Conservation (phyloP, 2,113 vertebrate genomes). For the Misgurnus anguillicaudatus region DNA sequence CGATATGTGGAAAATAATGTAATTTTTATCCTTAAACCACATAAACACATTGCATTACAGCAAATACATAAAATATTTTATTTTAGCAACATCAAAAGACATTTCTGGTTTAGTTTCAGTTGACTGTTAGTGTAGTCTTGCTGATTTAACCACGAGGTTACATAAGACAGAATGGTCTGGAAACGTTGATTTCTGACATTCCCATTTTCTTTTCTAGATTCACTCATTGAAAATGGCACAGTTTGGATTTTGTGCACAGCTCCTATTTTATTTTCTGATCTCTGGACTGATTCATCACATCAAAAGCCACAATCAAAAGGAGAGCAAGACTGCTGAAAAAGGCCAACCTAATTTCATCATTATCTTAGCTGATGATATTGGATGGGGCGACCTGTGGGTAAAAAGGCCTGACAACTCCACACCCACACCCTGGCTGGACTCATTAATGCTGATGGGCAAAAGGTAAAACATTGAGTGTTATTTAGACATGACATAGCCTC, state of each 20-base stretch:
- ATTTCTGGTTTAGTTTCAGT: too few species aligned
- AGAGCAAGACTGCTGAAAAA: not conserved
- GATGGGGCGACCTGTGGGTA: slow-evolving; percentile 92
- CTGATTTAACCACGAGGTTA: too few species aligned
- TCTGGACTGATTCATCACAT: slow-evolving; percentile 69
- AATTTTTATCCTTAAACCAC: too few species aligned
- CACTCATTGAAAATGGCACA: slow-evolving; percentile 65
- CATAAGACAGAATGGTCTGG: too few species aligned
- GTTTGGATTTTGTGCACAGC: slow-evolving; percentile 12
- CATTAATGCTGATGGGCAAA: slow-evolving; percentile 81
- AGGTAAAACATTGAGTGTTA: slow-evolving; percentile 70
- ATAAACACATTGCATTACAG: too few species aligned
- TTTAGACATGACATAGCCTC: not conserved
- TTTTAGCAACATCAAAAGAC: too few species aligned
- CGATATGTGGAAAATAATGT: too few species aligned
- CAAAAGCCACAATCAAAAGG: slow-evolving; percentile 21
- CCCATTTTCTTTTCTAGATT: slow-evolving; percentile 13
- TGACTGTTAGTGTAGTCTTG: too few species aligned
- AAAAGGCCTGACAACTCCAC: slow-evolving; percentile 74
- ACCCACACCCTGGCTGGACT: slow-evolving; percentile 83
- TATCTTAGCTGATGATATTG: slow-evolving; percentile 92
- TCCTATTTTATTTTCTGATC: slow-evolving; percentile 60
- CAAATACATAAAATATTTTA: too few species aligned
- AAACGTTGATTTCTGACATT: not conserved
- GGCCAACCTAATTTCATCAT: slow-evolving; percentile 86